Conservation (phyloP, 2,888 invertebrate species). For the Tetanocera ferruginea region DNA sequence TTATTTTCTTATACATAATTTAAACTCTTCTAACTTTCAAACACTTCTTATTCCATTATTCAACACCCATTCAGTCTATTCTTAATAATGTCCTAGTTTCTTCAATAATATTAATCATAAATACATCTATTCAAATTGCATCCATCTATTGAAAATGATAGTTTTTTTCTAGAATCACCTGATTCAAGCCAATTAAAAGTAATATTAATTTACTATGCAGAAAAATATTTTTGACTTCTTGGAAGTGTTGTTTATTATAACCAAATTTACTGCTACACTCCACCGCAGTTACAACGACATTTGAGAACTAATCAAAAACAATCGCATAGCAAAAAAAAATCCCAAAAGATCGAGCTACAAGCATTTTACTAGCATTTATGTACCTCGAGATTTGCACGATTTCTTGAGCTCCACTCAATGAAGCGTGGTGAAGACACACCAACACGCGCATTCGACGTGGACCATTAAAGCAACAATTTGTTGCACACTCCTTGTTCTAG, state of each 20-base stretch:
- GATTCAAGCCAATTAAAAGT: too few relatives aligned
- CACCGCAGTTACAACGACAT: constrained; percentile 9
- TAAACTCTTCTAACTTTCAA: too few relatives aligned
- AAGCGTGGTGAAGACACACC: not conserved
- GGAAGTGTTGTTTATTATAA: not conserved
- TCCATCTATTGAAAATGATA: too few relatives aligned
- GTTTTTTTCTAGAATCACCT: too few relatives aligned
- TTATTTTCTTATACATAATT: too few relatives aligned
- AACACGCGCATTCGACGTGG: constrained; percentile 26
- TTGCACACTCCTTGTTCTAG: constrained; percentile 37
- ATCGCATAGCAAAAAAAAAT: not conserved
- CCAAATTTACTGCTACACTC: constrained; percentile 1
- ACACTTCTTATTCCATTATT: too few relatives aligned
- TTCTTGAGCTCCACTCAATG: not conserved
- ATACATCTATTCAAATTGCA: too few relatives aligned
- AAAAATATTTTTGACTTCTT: not conserved
- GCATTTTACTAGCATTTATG: constrained; percentile 13
- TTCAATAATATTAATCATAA: too few relatives aligned
- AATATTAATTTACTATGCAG: too few relatives aligned
- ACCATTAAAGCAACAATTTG: constrained; percentile 22
- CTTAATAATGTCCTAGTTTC: too few relatives aligned
- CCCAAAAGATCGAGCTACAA: not conserved
- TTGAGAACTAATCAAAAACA: not conserved
- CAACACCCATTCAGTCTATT: too few relatives aligned
- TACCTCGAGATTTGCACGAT: constrained; percentile 7